Evolutionary conservation across 2,113 vertebrate species (phyloP), one percentile per base, ranked within the genome.

Genomic region (Opisthocomus hoazin): DNA sequence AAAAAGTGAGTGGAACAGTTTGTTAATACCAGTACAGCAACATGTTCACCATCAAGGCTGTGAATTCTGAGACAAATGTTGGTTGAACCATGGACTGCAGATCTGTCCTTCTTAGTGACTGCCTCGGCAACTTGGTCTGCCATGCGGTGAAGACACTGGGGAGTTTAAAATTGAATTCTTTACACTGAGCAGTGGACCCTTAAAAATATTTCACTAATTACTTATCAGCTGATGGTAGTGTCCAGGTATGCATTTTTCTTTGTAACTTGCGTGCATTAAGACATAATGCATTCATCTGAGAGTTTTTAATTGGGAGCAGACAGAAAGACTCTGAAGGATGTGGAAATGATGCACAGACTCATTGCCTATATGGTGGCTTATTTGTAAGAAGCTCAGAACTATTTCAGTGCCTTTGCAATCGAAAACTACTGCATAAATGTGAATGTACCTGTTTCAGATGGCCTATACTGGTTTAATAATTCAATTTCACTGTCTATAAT

Each of bases 391-490:
- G 83, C 87, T 95, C 94, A 93, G 75, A 96, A 97, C 82, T 90
- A 91, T 97, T 97, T 95, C 97, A 98, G 98, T 98, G 98, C 98
- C 98, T 98, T 98, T 98, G 94, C 94, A 96, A 97, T 97, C 93
- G 89, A 85, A 97, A 97, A 96, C 65, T 34, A 90, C 80, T 85
- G 87, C 93, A 87, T 97, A 77, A 94, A 94, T 95, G 92, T 97
- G 83, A 98, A 88, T 96, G 87, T 96, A 77, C 90, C 73, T 84
- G 56, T 89, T 93, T 95, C 82, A 94, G 88, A 76, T 80, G 46
- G 50, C 54, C 58, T 94, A 48, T 54, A 48, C 36, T 0, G 1
- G 46, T 86, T 94, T 94, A 94, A 68, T 94, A 96, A 86, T 94
- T 77, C 21, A 85, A 6, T 79, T 79, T 97, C 56, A 53, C 74